Conservation (phyloP, 2,888 invertebrate species). For the Drosophila monieri region DNA sequence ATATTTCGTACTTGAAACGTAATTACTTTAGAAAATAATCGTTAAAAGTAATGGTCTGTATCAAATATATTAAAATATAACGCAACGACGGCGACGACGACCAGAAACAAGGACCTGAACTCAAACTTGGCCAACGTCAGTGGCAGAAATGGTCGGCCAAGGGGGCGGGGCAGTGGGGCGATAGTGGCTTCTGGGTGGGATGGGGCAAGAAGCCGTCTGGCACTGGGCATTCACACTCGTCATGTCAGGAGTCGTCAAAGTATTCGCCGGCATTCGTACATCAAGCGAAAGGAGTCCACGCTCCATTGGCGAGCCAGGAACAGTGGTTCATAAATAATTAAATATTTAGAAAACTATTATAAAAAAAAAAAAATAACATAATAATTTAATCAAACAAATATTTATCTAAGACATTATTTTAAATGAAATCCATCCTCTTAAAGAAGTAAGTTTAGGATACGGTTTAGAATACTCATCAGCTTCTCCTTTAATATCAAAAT, state of each 20-base stretch:
- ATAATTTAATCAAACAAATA: too few species aligned
- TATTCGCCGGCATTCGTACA: constrained; percentile 59
- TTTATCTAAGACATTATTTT: too few species aligned
- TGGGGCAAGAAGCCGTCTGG: constrained; percentile 24
- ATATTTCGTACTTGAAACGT: constrained; percentile 81
- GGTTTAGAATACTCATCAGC: accelerated
- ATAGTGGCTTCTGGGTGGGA: not conserved
- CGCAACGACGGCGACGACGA: constrained; percentile 58
- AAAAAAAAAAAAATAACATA: not conserved
- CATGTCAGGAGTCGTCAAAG: constrained; percentile 78
- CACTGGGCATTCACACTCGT: constrained; percentile 68
- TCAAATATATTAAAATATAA: constrained; percentile 83
- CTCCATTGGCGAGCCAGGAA: constrained; percentile 63
- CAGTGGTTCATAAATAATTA: constrained; percentile 9
- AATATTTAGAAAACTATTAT: not conserved
- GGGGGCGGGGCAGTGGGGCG: not conserved
- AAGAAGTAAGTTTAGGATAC: too few species aligned
- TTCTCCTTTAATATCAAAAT: too few species aligned
- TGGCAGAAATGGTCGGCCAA: constrained; percentile 16
- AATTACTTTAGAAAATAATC: constrained; percentile 83
- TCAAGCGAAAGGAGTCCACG: constrained; percentile 61
- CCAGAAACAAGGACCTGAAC: constrained; percentile 29
- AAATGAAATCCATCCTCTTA: too few species aligned
- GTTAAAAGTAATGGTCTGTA: constrained; percentile 83
- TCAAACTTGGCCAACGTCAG: constrained; percentile 57